Evolutionary conservation across 2,113 vertebrate species (phyloP), one percentile per base, ranked within the genome.

Genomic region (Emydocephalus ijimae): DNA sequence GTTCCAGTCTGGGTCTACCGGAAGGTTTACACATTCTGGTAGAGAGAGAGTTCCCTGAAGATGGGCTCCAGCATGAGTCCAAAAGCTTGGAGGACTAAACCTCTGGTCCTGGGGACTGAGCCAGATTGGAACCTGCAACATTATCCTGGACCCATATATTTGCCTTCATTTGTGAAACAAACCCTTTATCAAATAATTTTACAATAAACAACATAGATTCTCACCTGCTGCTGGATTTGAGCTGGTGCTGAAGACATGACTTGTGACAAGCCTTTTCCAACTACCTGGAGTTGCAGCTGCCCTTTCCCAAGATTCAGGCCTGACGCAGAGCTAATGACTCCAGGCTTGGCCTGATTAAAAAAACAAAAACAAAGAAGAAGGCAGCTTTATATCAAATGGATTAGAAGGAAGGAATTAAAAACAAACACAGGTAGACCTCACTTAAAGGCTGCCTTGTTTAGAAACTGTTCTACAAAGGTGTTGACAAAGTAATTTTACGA

Each of bases 301-400:
- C 93, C 96, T 92, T 97, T 98, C 34, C 97, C 97, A n/a, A 98
- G 95, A 90, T 93, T 94, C 90, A 97, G 95, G 34, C 96, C 96
- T 21, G 98, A 97, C 2, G 98, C 96, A 3, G 98, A 98, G 94
- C 98, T 98, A 94, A 98, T 98, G 92, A 98, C 97, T 74, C 97
- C 98, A 29, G 98, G 94, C 94, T 98, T 98, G 39, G 97, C 93
- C 98, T 98, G 97, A 85, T 23, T 9, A 20, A n/a, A 97, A n/a
- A 97, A 29, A 59, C 5, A 55, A 55, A 55, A 55, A 20, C 54
- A 55, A 55, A 55, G 1, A 23, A 91, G 48, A 48, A 59, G 5
- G 24, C 14, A 26, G 12, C 12, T 1, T 91, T 54, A 52, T 1
- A 26, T 9, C 21, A 54, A 5, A 34, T 14, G 10, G 54, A 50